These are phyloP conservation scores for Decapterus maruadsi DNA, from an alignment of 2,797 vertebrate species.

Conservation along the genomic window DNA sequence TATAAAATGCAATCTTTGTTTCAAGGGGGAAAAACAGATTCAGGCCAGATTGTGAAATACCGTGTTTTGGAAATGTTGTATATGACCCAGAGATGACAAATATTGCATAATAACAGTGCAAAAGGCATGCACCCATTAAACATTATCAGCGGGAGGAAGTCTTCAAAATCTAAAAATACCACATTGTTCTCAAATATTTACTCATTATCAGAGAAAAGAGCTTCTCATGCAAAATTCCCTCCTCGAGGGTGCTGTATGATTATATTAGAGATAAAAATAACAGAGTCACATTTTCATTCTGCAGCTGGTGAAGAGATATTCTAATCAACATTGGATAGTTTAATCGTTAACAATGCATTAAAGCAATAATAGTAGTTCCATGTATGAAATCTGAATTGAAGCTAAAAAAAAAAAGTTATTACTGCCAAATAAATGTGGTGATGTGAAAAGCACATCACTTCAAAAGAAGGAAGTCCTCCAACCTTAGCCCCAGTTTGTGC, in stretches of 20 bases:
- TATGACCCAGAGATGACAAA: background rate
- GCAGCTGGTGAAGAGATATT: background rate
- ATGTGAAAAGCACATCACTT: background rate
- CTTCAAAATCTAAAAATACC: background rate
- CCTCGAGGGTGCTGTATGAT: background rate
- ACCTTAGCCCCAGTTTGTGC: background rate
- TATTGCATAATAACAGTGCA: constrained; percentile 13
- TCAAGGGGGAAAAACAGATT: background rate
- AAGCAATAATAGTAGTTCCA: too few species aligned
- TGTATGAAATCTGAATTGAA: background rate
- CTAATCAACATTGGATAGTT: background rate
- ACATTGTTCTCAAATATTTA: background rate
- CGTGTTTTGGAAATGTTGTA: background rate
- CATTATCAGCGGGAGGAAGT: background rate
- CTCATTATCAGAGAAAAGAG: background rate
- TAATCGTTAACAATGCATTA: too few species aligned
- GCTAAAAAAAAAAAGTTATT: background rate
- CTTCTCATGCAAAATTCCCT: background rate
- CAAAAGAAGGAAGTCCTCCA: background rate
- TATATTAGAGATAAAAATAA: background rate
- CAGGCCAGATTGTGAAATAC: constrained; percentile 9
- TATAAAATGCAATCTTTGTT: background rate
- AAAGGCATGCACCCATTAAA: background rate
- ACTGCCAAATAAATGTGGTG: background rate
- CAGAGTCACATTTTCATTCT: background rate